A percentile compares a stretch with the other conserved stretches of the same genome.
Evolutionary conservation across 35 echinoderm and acorn worm species (phyloP).

Genomic region (Eucidaris tribuloides): DNA sequence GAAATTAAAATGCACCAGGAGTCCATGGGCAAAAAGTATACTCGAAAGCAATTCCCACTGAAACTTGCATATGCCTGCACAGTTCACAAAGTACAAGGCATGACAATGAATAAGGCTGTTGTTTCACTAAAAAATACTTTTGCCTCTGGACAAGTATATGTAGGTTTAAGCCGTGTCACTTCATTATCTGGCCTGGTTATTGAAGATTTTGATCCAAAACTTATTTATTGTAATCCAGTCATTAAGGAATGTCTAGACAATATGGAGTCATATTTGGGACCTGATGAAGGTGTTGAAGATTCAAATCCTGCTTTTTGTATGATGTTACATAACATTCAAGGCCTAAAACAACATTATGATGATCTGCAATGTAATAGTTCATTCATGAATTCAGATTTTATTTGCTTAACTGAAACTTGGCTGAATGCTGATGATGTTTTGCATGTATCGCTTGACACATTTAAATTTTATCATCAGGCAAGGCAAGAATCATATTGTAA

Average conservation of each 20-base stretch:
- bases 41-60: conserved; percentile 24
- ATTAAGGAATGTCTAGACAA: neutral
- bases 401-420: conserved; percentile 58
- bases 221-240: conserved; percentile 30
- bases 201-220: conserved; percentile 1
- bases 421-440: neutral
- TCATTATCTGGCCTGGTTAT: conserved; percentile 12
- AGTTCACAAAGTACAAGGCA: conserved; percentile 57
- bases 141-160: conserved; percentile 39
- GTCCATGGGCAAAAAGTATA: neutral
- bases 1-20: conserved; percentile 1
- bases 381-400: conserved; percentile 4
- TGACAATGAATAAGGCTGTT: conserved; percentile 23
- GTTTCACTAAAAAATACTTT: conserved; percentile 10
- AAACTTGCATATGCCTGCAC: conserved; percentile 50
- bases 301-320: neutral
- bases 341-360: neutral
- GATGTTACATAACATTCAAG: conserved; percentile 22
- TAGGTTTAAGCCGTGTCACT: conserved; percentile 28
- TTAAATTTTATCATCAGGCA: too few species aligned
- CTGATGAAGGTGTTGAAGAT: neutral
- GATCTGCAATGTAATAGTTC: conserved; percentile 3
- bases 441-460: too few species aligned
- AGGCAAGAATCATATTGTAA: too few species aligned
- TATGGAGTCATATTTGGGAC: neutral